phyloP scores from a whole-genome alignment of 23 tunicate species.

The Ciona savignyi region DNA sequence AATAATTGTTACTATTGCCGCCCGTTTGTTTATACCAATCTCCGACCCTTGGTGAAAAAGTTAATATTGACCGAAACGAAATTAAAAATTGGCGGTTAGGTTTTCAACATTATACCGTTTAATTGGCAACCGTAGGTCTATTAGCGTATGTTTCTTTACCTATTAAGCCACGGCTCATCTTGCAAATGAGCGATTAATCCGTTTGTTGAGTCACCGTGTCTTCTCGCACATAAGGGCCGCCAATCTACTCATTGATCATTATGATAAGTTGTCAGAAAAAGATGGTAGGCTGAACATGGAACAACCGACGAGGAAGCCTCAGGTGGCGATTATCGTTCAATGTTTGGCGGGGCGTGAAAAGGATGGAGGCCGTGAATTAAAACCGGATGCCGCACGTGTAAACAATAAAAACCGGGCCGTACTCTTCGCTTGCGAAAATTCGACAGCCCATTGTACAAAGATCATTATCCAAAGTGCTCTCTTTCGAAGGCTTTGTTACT shows the following conservation, averaged over 20 bases:
- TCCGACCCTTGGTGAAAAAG: no score
- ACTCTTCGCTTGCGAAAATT: neutral
- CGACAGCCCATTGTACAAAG: neutral
- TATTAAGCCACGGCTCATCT: neutral
- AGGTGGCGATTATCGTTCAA: neutral
- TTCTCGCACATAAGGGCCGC: neutral
- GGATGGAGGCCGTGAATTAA: neutral
- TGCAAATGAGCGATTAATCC: neutral
- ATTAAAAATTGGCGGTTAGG: neutral
- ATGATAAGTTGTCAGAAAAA: neutral
- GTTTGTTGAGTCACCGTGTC: neutral
- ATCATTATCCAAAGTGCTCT: no score
- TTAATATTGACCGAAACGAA: neutral
- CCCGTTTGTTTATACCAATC: neutral
- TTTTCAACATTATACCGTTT: neutral
- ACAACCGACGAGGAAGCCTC: neutral
- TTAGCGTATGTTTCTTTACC: neutral
- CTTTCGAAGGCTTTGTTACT: neutral
- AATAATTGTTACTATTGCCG: neutral
- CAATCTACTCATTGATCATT: neutral
- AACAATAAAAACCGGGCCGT: neutral
- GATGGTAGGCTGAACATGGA: neutral
- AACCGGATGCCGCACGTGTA: constrained; percentile 1
- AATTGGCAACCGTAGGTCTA: neutral
- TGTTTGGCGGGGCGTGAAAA: constrained; percentile 2